Conservation (phyloP, 2,113 vertebrate genomes). For the Malurus melanocephalus region DNA sequence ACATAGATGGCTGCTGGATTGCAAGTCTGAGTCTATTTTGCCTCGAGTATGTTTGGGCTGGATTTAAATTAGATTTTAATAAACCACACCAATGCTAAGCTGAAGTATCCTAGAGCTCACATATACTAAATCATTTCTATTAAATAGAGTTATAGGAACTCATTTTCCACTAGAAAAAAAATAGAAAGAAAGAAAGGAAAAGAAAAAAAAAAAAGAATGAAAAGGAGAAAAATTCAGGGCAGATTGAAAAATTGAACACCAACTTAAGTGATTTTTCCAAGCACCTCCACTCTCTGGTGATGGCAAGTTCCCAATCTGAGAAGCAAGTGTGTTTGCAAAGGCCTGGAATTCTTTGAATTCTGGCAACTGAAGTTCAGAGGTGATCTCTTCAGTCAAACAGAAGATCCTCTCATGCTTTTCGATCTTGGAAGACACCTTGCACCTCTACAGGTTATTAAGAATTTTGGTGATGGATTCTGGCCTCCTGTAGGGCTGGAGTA, state of each 20-base stretch:
- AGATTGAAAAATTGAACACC: neutral
- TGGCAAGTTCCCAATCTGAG: neutral
- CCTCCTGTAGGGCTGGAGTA: neutral
- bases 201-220: neutral
- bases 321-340: neutral
- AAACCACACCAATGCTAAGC: neutral
- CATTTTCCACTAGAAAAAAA: accelerated
- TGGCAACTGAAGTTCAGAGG: constrained; percentile 42
- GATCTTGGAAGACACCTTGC: neutral
- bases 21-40: neutral
- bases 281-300: neutral
- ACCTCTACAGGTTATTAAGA: neutral
- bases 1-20: neutral
- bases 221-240: neutral
- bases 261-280: neutral
- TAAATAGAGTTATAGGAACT: neutral
- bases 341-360: constrained; percentile 35
- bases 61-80: neutral
- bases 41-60: neutral
- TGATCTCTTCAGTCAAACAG: neutral
- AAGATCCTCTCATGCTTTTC: neutral
- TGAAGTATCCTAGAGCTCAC: neutral
- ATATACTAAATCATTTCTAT: neutral
- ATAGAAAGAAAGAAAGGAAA: neutral
- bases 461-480: neutral